Conservation (phyloP, 2,888 invertebrate genomes). For the Scelioninae gen. 2 region DNA sequence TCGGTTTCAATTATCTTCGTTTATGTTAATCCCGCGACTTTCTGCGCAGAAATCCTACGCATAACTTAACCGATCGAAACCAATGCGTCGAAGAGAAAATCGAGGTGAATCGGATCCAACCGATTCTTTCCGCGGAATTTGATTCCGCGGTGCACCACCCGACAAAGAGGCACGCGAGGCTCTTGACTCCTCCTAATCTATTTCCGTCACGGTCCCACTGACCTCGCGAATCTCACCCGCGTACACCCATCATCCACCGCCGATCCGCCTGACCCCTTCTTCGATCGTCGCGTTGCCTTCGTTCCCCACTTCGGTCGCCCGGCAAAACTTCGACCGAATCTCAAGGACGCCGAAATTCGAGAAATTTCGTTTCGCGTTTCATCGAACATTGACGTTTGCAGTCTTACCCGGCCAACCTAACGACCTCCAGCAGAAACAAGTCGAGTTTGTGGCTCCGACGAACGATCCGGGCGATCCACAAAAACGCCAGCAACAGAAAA, state of each 20-base stretch:
- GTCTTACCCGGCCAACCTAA: constrained; percentile 61
- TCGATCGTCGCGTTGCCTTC: not conserved
- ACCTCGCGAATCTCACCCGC: constrained; percentile 56
- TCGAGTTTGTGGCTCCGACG: constrained; percentile 54
- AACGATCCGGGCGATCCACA: constrained; percentile 61
- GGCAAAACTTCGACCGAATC: no score
- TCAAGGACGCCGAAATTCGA: no score
- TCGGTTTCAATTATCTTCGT: constrained; percentile 22
- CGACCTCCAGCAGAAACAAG: constrained; percentile 47
- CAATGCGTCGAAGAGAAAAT: constrained; percentile 4
- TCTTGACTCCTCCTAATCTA: constrained; percentile 59
- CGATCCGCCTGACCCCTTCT: no score
- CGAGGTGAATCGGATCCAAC: not conserved
- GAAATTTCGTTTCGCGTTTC: no score
- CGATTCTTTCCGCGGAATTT: not conserved
- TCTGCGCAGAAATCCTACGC: constrained; percentile 27
- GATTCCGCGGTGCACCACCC: constrained; percentile 15
- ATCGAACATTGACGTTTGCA: no score
- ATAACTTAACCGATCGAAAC: constrained; percentile 22
- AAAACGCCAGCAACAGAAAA: constrained; percentile 62
- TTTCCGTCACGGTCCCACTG: constrained; percentile 60
- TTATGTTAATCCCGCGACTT: constrained; percentile 37
- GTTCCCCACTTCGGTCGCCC: no score
- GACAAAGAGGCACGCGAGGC: constrained; percentile 61
- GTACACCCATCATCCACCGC: no score